Evolutionary conservation across 1,140 invertebrate species (phyloP).

Genomic region (Atta colombica): DNA sequence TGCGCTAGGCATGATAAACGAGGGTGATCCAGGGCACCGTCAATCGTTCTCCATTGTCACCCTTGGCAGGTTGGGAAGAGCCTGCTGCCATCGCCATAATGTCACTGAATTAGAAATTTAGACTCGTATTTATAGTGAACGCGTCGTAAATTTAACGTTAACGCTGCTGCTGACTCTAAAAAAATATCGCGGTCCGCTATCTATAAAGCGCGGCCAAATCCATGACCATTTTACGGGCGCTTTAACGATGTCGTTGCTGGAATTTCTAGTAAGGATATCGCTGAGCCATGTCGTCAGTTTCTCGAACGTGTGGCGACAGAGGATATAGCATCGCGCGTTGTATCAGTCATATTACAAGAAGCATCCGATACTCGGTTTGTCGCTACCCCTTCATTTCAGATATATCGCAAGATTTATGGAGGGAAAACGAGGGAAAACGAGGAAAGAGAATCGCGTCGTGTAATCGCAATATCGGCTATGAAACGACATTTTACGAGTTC

Average conservation of each 20-base stretch:
- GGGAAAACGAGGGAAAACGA: neutral
- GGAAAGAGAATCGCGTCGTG: neutral
- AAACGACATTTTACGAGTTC: slow-evolving; percentile 64
- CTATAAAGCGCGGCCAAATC: slow-evolving; percentile 58
- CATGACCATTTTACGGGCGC: slow-evolving; percentile 46
- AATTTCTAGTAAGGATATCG: slow-evolving; percentile 46
- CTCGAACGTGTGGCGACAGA: slow-evolving; percentile 5
- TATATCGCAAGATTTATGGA: slow-evolving; percentile 51
- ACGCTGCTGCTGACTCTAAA: slow-evolving; percentile 20
- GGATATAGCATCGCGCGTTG: neutral
- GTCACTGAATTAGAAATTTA: slow-evolving; percentile 48
- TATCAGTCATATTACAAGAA: neutral
- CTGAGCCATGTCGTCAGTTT: neutral
- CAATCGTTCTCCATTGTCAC: slow-evolving; percentile 31
- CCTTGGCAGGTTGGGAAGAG: neutral
- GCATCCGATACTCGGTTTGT: neutral
- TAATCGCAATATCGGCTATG: slow-evolving; percentile 62
- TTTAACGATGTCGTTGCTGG: slow-evolving; percentile 67
- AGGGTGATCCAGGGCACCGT: slow-evolving; percentile 21
- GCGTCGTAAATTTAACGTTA: slow-evolving; percentile 51
- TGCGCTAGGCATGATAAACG: slow-evolving; percentile 43
- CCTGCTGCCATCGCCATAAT: neutral
- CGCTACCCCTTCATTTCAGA: neutral
- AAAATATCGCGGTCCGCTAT: slow-evolving; percentile 16
- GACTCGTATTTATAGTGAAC: slow-evolving; percentile 22